Evolutionary conservation across 2,113 vertebrate species (phyloP), one percentile per base, ranked within the genome.

Genomic region (Mobula birostris): DNA sequence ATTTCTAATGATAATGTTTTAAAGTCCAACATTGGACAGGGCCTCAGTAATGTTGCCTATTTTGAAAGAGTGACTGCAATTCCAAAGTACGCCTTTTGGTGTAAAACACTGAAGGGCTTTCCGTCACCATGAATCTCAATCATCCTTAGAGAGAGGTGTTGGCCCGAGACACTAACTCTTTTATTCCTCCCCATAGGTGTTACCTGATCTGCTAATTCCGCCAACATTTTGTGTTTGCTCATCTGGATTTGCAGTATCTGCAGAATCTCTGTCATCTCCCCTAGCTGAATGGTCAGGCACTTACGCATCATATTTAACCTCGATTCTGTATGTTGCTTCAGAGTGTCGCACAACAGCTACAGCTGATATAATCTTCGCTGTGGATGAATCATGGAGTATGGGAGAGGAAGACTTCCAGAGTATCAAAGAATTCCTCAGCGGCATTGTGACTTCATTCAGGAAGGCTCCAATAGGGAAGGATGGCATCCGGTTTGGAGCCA

Each of bases 341-440:
- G 98, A 95, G n/a, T 98, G 98, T 96, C 96, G 96, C 94, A 98
- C 97, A 0, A 97, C 96, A 2, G 96, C 96, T 94, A 96, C 96
- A 94, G 98, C 98, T 0, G 96, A 99, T 4, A 85, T 99, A 0
- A 96, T 98, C 58, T 98, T 99, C 96, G 96, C 98, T 0, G 96
- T 98, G 95, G 98, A 98, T 85, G 97, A 97, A 32, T 98, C 97
- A 0, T 96, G 97, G 97, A 95, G 95, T 0, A 7, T 96, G 0
- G 97, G 96, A 24, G 95, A 94, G 48, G 95, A 72, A 82, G 97
- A 96, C 94, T 97, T 97, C 94, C 94, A 0, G 94, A 95, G 94
- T 72, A 95, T 98, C 77, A 97, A 96, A 95, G 97, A 96, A 95
- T 98, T 98, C 94, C 95, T 98, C 74, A 87, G 95, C 58, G 95